A percentile compares a stretch with the other conserved stretches of the same genome.
These are phyloP conservation scores for Apodemia zela DNA, from an alignment of 2,888 invertebrate genomes.

Conservation along the genomic window DNA sequence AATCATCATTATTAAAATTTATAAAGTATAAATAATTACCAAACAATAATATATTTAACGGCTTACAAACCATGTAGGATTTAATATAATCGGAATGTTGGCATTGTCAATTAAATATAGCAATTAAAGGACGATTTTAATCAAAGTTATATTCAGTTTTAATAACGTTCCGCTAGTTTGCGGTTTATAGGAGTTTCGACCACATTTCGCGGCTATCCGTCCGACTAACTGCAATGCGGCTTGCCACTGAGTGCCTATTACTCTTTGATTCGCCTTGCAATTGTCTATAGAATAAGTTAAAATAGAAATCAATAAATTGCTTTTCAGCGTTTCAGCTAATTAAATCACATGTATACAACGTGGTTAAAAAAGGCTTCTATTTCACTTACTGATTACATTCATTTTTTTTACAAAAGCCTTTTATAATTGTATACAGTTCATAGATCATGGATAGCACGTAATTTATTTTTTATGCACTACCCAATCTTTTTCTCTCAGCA, in stretches of 20 bases:
- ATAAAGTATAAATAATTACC: no score
- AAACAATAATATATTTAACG: background rate
- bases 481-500: no score
- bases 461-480: no score
- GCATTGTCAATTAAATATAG: background rate
- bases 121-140: background rate
- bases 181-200: slow-evolving; percentile 11
- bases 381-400: no score
- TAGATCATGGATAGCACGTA: no score
- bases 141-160: background rate
- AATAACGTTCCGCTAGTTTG: slow-evolving; percentile 10
- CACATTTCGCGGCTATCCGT: slow-evolving; percentile 7
- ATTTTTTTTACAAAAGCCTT: no score
- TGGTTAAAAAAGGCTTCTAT: no score
- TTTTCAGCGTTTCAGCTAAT: background rate
- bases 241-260: slow-evolving; percentile 12
- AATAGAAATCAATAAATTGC: background rate
- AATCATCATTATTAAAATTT: no score
- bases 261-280: slow-evolving; percentile 1
- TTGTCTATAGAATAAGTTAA: slow-evolving; percentile 17
- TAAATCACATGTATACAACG: no score
- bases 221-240: slow-evolving; percentile 11
- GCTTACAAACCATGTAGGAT: background rate
- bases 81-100: background rate
- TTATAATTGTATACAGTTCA: no score